Conservation (phyloP, 30 jellyfish, hydroid and myxozoan species). For the Catostylus mosaicus region DNA sequence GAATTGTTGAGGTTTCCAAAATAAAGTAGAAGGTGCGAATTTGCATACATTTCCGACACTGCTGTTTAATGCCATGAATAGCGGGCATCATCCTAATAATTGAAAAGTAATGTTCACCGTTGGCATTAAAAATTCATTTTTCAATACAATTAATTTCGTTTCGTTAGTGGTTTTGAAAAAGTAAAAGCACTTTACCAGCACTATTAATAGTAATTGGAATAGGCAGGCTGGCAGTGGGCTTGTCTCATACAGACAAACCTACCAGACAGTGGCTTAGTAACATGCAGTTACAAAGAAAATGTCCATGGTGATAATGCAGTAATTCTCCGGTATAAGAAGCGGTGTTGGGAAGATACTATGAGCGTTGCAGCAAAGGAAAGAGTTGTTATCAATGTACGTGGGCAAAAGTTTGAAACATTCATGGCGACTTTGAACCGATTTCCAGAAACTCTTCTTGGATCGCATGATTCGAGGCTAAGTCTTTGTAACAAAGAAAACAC, state of each 20-base stretch:
- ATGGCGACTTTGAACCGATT: constrained; percentile 36
- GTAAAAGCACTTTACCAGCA: not conserved
- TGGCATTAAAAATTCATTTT: not conserved
- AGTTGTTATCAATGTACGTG: constrained; percentile 57
- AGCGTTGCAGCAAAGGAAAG: constrained; percentile 31
- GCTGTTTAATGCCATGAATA: not conserved
- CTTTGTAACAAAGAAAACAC: constrained; percentile 13
- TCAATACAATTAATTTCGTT: not conserved
- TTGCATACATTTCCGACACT: not conserved
- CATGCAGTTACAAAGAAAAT: too few relatives aligned
- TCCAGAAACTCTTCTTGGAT: constrained; percentile 72
- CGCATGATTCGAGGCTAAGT: constrained; percentile 27
- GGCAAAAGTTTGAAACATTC: constrained; percentile 57
- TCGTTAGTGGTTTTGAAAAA: not conserved
- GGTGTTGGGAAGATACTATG: not conserved
- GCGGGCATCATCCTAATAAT: not conserved
- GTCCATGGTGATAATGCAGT: not conserved
- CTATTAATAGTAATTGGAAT: not conserved
- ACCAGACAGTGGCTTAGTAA: not conserved
- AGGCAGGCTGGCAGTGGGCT: not conserved
- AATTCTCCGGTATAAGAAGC: not conserved
- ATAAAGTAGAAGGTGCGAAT: not conserved
- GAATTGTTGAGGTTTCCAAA: not conserved
- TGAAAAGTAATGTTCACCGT: not conserved
- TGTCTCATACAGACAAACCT: not conserved